Base-by-base conservation (phyloP, 2,888 invertebrate genomes). In the Pheosia gnoma region DNA sequence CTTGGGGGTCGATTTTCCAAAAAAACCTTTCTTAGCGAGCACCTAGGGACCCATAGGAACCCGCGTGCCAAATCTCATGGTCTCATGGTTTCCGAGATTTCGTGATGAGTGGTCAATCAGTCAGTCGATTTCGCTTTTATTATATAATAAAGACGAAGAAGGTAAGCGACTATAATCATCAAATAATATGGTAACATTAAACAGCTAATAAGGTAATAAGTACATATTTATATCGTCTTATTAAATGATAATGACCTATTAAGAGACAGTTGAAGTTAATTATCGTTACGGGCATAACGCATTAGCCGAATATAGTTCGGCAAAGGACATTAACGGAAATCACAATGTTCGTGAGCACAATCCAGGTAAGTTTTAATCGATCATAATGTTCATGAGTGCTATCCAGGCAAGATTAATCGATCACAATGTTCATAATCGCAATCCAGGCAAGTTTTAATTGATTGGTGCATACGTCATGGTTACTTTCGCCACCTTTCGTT, bases 401-500 rank as follows among this genome's bases (percentile, higher is more conserved):
- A 75, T 77, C 73, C 70, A 79, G 76, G 79, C 74, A 74, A 78
- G 74, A 79, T 74, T 78, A 25, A 25, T 25, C 25, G 25, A 25
- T 25, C 25, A 25, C 25, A 25, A 25, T 25, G 25, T 25, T 25
- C 25, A 52, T 71, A 64, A 60, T 73, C 75, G 73, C 68, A 74
- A 75, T 77, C 73, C 70, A 79, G 76, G 79, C 74, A 74, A 78
- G 74, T 79, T 74, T 78, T 81, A 78, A 84, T 77, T 78, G 79
- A 84, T 78, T 77, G 72, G 72, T 74, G 67, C 71, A 74, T 82
- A 82, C 86, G 87, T 86, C 85, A 85, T 82, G 78, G 80, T 79
- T 83, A 90, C 91, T 91, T 91, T 91, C 91, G 89, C 91, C 86
- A 84, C 87, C 82, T 89, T 89, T 88, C 89, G 87, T 87, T 83